Percentiles rank a stretch among this genome's conserved stretches.
phyloP scores from a whole-genome alignment of 2,888 invertebrate genomes.

The Drosophila engyochracea region DNA sequence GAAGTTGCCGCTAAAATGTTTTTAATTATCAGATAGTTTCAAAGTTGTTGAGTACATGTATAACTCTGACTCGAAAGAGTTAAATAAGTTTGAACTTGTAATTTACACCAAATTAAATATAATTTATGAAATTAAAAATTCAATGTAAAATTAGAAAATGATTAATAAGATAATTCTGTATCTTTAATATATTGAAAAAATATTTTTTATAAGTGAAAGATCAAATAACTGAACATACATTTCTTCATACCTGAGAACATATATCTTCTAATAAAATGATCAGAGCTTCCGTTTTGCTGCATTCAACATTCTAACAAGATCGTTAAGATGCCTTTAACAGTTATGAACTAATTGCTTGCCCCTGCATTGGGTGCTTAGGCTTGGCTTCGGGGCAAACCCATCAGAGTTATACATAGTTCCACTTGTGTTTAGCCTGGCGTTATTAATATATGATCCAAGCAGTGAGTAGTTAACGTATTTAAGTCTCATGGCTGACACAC shows the following conservation, averaged over 20 bases:
- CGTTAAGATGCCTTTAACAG: conserved; percentile 2
- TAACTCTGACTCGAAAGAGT: background rate
- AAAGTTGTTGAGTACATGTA: background rate
- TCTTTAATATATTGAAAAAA: background rate
- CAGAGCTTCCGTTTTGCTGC: background rate
- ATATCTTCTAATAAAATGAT: background rate
- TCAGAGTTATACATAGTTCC: background rate
- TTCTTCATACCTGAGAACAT: background rate
- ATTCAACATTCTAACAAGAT: background rate
- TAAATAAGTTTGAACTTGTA: background rate
- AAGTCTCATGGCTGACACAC: conserved; percentile 59
- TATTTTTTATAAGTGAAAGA: background rate
- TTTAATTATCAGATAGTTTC: conserved; percentile 18
- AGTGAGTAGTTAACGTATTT: conserved; percentile 25
- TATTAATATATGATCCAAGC: conserved; percentile 29
- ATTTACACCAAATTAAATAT: background rate
- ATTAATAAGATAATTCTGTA: background rate
- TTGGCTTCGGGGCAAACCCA: conserved; percentile 6
- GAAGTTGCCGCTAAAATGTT: conserved; percentile 17
- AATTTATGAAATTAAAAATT: background rate
- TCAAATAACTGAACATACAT: background rate
- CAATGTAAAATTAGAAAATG: background rate
- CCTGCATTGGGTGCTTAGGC: background rate
- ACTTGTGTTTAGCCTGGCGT: conserved; percentile 1
- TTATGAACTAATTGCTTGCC: conserved; percentile 6